Percentiles rank a stretch among this genome's conserved stretches.
Evolutionary conservation across 1,140 invertebrate species (phyloP).

Genomic region (Euwallacea fornicatus): DNA sequence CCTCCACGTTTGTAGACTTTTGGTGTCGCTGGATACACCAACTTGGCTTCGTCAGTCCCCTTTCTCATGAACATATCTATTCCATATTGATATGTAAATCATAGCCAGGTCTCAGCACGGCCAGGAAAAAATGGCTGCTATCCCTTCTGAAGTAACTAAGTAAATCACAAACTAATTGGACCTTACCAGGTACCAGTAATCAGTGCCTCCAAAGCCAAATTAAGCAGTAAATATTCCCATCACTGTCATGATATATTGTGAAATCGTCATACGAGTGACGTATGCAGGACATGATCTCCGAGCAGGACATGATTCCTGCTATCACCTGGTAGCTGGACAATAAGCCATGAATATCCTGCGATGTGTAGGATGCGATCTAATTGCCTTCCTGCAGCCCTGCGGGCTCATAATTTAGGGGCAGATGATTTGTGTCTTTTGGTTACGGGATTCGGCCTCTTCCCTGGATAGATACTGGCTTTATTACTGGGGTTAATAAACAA

Average conservation of each 20-base stretch:
- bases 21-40: too few relatives aligned
- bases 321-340: slow-evolving; percentile 34
- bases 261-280: slow-evolving; percentile 28
- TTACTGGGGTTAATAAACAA: slow-evolving; percentile 32
- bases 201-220: slow-evolving; percentile 9
- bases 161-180: too few relatives aligned
- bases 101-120: too few relatives aligned
- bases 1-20: too few relatives aligned
- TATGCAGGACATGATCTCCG: slow-evolving; percentile 34
- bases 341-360: slow-evolving; percentile 37
- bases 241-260: slow-evolving; percentile 14
- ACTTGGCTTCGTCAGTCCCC: too few relatives aligned
- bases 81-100: too few relatives aligned
- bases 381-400: slow-evolving; percentile 32
- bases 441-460: slow-evolving; percentile 28
- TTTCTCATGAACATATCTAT: too few relatives aligned
- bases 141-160: too few relatives aligned
- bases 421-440: slow-evolving; percentile 35
- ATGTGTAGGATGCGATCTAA: slow-evolving; percentile 36
- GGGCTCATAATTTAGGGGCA: slow-evolving; percentile 30
- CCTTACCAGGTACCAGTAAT: too few relatives aligned
- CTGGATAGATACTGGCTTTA: slow-evolving; percentile 29
- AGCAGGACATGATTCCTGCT: slow-evolving; percentile 14
- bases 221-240: slow-evolving; percentile 29
- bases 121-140: too few relatives aligned